A percentile compares a stretch with the other conserved stretches of the same genome.
phyloP scores from a whole-genome alignment of 2,113 vertebrate species.

The Phylloscopus trochiloides region DNA sequence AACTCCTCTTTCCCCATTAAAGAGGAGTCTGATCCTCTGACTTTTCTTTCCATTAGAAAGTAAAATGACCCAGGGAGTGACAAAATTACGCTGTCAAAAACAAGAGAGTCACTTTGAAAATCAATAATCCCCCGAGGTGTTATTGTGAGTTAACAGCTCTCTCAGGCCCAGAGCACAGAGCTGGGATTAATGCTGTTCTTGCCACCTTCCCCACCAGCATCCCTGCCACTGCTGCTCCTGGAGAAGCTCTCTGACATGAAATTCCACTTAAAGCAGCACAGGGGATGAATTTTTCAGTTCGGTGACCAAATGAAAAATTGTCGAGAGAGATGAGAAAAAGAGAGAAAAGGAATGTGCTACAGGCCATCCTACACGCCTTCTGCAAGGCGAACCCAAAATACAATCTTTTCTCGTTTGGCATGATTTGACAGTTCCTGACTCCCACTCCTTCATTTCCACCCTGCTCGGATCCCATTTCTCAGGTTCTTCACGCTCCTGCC shows the following conservation, averaged over 20 bases:
- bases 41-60: conserved; percentile 37
- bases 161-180: not conserved
- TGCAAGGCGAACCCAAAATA: not conserved
- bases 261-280: conserved; percentile 33
- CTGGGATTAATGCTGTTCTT: not conserved
- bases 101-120: conserved; percentile 48
- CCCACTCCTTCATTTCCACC: not conserved
- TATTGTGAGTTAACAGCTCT: conserved; percentile 35
- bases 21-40: not conserved
- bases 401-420: not conserved
- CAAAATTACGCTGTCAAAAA: conserved; percentile 43
- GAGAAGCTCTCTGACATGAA: conserved; percentile 6
- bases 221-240: not conserved
- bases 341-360: not conserved
- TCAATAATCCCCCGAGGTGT: conserved; percentile 43
- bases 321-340: not conserved
- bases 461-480: not conserved
- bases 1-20: not conserved
- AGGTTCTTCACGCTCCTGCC: not conserved
- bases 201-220: not conserved
- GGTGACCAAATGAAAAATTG: conserved; percentile 5
- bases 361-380: not conserved
- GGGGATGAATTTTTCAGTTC: conserved; percentile 18
- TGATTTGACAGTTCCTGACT: not conserved
- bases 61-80: conserved; percentile 40